Base-by-base conservation (phyloP, 1,140 invertebrate species). In the Papilio glaucus region DNA sequence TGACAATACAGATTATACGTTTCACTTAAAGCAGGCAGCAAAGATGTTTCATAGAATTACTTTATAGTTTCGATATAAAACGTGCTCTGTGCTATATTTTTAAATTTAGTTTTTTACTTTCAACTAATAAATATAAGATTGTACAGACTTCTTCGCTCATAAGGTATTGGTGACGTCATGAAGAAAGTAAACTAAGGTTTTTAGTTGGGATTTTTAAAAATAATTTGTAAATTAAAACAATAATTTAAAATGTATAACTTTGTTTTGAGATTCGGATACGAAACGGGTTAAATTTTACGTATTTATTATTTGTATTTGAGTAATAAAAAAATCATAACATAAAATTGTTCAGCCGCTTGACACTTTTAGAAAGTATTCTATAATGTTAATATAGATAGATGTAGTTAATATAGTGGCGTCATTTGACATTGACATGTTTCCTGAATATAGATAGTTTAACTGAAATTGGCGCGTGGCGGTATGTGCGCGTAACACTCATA, bases 391-490 rank as follows among this genome's bases (percentile, higher is more conserved):
- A 71, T 42, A 67, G 73, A 65, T 53, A n/a, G n/a, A 37, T 62
- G 69, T 82, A 84, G 76, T 81, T 49, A 81, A 83, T 84, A 82
- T 77, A 82, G 7, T 45, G n/a, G 9, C 39, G 62, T 63, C n/a
- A n/a, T n/a, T 62, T 62, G 60, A 62, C 57, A 57, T 81, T 78
- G 71, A 83, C 67, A 70, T 80, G 77, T 84, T 84, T 85, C 74
- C 75, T 29, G 1, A 18, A 5, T 49, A 18, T 49, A 18, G 4
- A 49, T 49, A 49, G 42, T 49, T 49, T 7, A 49, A 68, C 12
- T 12, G n/a, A 21, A 18, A n/a, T 49, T 49, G 42, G 3, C 42
- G n/a, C n/a, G 13, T 45, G n/a, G n/a, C n/a, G 41, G n/a, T 15
- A 38, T 38, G 38, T 0, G 12, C n/a, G n/a, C n/a, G n/a, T n/a